These are phyloP conservation scores for Geodia barretti DNA, from an alignment of 37 sponge, comb jelly and placozoan genomes.

Conservation along the genomic window DNA sequence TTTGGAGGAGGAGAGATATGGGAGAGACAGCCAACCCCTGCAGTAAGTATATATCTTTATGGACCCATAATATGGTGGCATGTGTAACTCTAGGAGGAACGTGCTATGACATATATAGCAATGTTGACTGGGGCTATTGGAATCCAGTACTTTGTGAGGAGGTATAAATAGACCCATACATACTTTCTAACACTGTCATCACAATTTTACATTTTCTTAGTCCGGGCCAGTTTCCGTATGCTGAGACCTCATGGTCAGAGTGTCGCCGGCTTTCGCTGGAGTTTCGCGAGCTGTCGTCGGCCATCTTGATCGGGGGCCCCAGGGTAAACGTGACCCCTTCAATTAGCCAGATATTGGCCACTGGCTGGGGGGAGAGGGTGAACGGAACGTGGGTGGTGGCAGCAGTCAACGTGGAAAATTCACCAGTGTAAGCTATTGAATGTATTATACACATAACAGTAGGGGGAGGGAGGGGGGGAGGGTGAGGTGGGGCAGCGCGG, in stretches of 20 bases:
- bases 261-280: conserved; percentile 30
- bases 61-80: background rate
- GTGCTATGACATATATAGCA: conserved; percentile 15
- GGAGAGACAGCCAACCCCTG: conserved; percentile 33
- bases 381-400: background rate
- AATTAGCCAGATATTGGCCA: background rate
- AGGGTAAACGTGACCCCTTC: conserved; percentile 5
- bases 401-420: background rate
- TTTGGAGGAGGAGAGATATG: conserved; percentile 37
- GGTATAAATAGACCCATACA: background rate
- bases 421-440: conserved; percentile 6
- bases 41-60: background rate
- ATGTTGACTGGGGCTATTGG: conserved; percentile 16
- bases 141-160: conserved; percentile 8
- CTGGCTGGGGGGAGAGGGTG: background rate
- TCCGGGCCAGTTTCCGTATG: conserved; percentile 13
- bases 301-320: conserved; percentile 15
- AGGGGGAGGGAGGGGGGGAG: too few relatives aligned
- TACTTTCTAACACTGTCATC: too few relatives aligned
- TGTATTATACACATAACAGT: too few relatives aligned
- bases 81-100: conserved; percentile 9
- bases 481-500: too few relatives aligned
- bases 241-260: conserved; percentile 30
- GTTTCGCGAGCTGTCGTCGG: conserved; percentile 11
- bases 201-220: conserved; percentile 8